Conservation (phyloP, 1,140 invertebrate genomes). For the Zaprionus africanus region DNA sequence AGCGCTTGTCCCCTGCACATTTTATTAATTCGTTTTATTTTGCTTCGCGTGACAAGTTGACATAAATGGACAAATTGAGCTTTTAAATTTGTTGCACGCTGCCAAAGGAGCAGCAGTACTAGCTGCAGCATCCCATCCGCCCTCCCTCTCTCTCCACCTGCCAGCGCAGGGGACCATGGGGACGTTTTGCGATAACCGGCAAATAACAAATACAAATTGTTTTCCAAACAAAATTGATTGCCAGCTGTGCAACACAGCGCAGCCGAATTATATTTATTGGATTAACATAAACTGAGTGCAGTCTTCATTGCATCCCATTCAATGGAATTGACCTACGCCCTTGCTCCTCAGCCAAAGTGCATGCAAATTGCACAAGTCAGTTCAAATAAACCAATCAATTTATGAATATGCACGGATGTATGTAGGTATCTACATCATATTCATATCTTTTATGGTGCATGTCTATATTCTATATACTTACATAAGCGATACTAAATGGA, state of each 20-base stretch:
- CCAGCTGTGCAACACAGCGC: constrained; percentile 40
- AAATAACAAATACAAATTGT: constrained; percentile 75
- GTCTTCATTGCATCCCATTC: constrained; percentile 34
- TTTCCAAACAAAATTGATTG: constrained; percentile 79
- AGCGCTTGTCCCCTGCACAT: constrained; percentile 49
- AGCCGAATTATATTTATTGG: constrained; percentile 69
- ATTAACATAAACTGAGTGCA: constrained; percentile 71
- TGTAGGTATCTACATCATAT: too few species aligned
- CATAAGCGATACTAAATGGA: too few species aligned
- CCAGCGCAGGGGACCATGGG: not conserved
- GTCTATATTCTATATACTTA: too few species aligned
- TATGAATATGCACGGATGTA: not conserved
- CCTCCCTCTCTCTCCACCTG: not conserved
- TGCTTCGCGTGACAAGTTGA: constrained; percentile 80
- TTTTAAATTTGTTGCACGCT: constrained; percentile 78
- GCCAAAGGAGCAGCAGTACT: constrained; percentile 22
- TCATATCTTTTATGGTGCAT: too few species aligned
- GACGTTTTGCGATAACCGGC: constrained; percentile 58
- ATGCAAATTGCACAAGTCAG: not conserved
- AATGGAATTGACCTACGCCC: not conserved
- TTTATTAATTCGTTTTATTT: constrained; percentile 84
- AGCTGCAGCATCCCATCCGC: constrained; percentile 20
- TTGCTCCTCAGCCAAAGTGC: too few species aligned
- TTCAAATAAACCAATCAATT: not conserved
- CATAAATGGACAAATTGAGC: constrained; percentile 83